phyloP scores from a whole-genome alignment of 2,113 vertebrate species.

The Cyanoramphus novaezelandiae region DNA sequence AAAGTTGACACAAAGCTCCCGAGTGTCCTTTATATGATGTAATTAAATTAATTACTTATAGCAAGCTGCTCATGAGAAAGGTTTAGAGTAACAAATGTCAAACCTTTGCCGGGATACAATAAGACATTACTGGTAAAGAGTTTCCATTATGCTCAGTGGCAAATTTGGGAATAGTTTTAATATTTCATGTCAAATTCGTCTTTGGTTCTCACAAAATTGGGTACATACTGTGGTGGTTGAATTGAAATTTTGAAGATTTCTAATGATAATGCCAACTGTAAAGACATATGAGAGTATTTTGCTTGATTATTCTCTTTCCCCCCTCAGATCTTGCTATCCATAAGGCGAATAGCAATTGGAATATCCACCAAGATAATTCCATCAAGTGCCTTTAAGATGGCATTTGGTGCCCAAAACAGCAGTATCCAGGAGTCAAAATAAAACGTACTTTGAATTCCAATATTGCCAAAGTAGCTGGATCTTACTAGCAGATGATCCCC shows the following conservation, averaged over 20 bases:
- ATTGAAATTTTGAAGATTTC: background rate
- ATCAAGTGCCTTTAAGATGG: background rate
- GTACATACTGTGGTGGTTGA: background rate
- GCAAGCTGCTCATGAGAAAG: background rate
- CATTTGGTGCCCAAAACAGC: background rate
- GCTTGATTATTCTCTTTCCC: background rate
- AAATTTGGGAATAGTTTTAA: background rate
- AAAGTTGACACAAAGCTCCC: slow-evolving; percentile 2
- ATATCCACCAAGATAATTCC: background rate
- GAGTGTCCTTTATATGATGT: slow-evolving; percentile 1
- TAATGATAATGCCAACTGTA: background rate
- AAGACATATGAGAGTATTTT: background rate
- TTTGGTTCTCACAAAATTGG: background rate
- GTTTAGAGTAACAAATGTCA: slow-evolving; percentile 10
- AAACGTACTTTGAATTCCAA: background rate
- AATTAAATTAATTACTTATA: slow-evolving; percentile 58
- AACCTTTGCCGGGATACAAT: background rate
- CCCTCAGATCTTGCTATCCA: background rate
- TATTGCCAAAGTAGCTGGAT: background rate
- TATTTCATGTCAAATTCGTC: background rate
- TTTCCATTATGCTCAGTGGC: background rate
- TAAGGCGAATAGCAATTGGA: background rate
- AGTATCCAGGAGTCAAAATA: background rate
- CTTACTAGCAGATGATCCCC: background rate
- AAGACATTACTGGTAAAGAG: background rate